Conservation (phyloP, 2,113 vertebrate genomes). For the Strix aluco region DNA sequence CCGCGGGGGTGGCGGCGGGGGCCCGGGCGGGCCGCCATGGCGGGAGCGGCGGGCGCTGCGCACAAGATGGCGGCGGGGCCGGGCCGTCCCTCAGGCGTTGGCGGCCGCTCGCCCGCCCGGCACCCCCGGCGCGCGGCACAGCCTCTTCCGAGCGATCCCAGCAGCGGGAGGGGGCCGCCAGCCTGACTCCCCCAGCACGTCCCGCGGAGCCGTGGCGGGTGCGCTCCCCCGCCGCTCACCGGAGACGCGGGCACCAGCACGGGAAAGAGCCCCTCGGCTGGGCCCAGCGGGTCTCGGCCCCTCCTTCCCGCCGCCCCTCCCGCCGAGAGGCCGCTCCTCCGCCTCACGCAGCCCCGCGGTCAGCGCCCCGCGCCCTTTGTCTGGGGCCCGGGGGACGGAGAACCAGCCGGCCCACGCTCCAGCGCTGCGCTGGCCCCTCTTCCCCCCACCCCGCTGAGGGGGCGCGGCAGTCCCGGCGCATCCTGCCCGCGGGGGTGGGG, state of each 20-base stretch:
- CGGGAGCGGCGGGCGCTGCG: background rate
- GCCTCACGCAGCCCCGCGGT: background rate
- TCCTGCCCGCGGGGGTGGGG: background rate
- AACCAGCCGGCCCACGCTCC: background rate
- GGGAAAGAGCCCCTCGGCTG: background rate
- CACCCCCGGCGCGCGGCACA: background rate
- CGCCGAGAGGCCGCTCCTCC: background rate
- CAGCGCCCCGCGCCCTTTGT: background rate
- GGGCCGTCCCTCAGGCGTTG: constrained; percentile 59
- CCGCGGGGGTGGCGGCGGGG: background rate
- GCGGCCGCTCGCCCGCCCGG: background rate
- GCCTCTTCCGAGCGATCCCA: background rate
- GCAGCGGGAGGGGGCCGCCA: background rate
- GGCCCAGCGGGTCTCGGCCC: background rate
- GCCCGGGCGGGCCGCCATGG: background rate
- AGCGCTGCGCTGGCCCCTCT: background rate
- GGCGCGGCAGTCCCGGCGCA: background rate
- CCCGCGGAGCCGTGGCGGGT: too few species aligned
- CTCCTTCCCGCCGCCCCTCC: background rate
- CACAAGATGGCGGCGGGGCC: background rate
- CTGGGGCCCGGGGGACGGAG: background rate
- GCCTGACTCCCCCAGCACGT: too few species aligned
- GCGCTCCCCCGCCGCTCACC: too few species aligned
- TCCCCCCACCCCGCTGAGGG: too few species aligned
- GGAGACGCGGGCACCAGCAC: too few species aligned